Evolutionary conservation across 2,888 invertebrate species (phyloP).

Genomic region (Drosophila prolongata): DNA sequence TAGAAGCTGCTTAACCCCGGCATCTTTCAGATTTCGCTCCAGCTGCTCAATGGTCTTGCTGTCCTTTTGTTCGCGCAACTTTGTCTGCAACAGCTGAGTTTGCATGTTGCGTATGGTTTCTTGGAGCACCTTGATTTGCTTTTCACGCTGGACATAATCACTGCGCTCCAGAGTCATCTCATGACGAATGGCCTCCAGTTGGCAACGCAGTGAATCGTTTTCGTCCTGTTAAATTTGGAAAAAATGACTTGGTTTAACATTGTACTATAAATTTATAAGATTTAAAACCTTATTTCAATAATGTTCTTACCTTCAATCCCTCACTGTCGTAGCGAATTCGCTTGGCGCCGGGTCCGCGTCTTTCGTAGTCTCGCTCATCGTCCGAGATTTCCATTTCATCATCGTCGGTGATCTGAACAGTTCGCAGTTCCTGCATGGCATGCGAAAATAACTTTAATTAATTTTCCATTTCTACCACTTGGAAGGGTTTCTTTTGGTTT

Average conservation of each 20-base stretch:
- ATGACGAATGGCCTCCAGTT: slow-evolving; percentile 96
- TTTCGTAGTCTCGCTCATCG: slow-evolving; percentile 87
- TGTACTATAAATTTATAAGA: too few relatives aligned
- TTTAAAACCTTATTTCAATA: too few relatives aligned
- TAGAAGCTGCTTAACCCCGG: slow-evolving; percentile 83
- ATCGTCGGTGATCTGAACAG: slow-evolving; percentile 86
- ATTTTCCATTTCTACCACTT: slow-evolving; percentile 5
- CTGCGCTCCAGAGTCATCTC: slow-evolving; percentile 95
- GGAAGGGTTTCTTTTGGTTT: slow-evolving; percentile 14
- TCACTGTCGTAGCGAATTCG: slow-evolving; percentile 83
- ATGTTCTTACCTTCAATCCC: slow-evolving; percentile 80
- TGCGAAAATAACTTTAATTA: slow-evolving; percentile 49
- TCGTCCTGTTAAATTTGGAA: slow-evolving; percentile 87
- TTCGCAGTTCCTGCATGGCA: slow-evolving; percentile 83
- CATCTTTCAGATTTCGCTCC: slow-evolving; percentile 83
- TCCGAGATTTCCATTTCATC: slow-evolving; percentile 96
- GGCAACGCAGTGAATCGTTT: slow-evolving; percentile 95
- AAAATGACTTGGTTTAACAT: too few relatives aligned
- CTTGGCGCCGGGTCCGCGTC: slow-evolving; percentile 75
- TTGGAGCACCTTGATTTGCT: slow-evolving; percentile 89
- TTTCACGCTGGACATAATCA: slow-evolving; percentile 93
- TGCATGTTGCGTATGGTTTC: slow-evolving; percentile 85
- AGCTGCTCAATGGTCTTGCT: slow-evolving; percentile 80
- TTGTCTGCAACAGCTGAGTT: slow-evolving; percentile 83
- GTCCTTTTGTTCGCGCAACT: slow-evolving; percentile 83